Evolutionary conservation across 2,113 vertebrate species (phyloP).

Genomic region (Oreochromis tanganicae): DNA sequence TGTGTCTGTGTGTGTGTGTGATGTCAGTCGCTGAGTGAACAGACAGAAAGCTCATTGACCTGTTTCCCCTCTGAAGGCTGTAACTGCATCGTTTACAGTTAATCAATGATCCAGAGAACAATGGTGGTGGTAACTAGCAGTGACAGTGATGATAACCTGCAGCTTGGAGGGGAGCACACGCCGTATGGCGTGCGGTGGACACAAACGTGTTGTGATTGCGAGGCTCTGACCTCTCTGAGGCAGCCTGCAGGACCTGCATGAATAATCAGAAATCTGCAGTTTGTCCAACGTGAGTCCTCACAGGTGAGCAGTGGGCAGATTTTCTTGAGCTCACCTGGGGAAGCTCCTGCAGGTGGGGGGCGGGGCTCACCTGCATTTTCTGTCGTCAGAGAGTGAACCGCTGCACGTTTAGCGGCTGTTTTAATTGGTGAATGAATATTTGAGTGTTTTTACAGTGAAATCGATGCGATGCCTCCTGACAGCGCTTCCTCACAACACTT

Average conservation of each 20-base stretch:
- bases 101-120: neutral
- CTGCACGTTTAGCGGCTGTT: neutral
- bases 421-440: neutral
- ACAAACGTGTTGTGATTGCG: neutral
- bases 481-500: neutral
- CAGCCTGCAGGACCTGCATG: neutral
- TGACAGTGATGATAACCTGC: neutral
- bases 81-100: neutral
- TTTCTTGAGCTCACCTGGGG: neutral
- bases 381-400: neutral
- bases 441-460: neutral
- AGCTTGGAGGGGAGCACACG: neutral
- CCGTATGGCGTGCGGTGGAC: neutral
- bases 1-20: rapidly evolving
- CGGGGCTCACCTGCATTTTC: neutral
- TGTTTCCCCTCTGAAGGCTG: neutral
- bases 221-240: neutral
- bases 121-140: neutral
- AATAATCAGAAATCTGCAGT: neutral
- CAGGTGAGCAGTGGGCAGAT: neutral
- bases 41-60: neutral
- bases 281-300: neutral
- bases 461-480: neutral
- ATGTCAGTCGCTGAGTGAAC: neutral
- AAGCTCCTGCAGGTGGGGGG: neutral